These are phyloP conservation scores for Myotis davidii DNA, from an alignment of 2,113 vertebrate genomes.

Conservation along the genomic window DNA sequence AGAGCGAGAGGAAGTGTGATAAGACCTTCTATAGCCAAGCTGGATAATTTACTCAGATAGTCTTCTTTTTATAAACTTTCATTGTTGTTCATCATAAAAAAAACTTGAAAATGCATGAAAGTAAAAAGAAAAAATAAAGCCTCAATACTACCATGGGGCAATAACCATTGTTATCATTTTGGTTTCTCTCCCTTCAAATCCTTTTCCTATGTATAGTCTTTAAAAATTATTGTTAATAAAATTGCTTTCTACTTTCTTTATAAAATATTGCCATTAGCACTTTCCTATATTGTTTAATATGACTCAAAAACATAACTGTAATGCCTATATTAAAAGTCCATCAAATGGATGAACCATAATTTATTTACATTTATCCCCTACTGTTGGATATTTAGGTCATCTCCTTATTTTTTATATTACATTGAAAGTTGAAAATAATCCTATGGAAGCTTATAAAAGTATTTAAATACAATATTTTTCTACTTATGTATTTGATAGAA, in stretches of 20 bases:
- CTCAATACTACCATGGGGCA: not conserved
- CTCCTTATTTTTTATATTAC: not conserved
- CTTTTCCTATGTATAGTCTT: not conserved
- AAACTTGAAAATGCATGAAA: slow-evolving; percentile 26
- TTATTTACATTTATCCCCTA: not conserved
- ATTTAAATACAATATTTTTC: slow-evolving; percentile 30
- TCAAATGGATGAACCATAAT: not conserved
- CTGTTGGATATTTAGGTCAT: not conserved
- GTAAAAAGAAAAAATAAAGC: slow-evolving; percentile 39
- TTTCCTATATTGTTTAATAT: slow-evolving; percentile 21
- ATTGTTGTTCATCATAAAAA: slow-evolving; percentile 11
- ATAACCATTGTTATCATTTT: slow-evolving; percentile 3
- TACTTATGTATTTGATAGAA: slow-evolving; percentile 24
- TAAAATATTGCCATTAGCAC: slow-evolving; percentile 1
- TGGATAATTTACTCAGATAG: not conserved
- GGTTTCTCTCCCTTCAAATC: not conserved
- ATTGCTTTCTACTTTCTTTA: slow-evolving; percentile 44
- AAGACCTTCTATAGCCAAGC: not conserved
- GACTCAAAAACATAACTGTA: slow-evolving; percentile 36
- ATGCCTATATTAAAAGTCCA: not conserved
- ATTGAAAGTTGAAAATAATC: slow-evolving; percentile 52
- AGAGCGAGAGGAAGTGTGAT: not conserved
- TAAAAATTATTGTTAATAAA: slow-evolving; percentile 33
- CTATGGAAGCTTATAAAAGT: slow-evolving; percentile 3
- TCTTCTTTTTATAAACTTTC: slow-evolving; percentile 18